phyloP scores from a whole-genome alignment of 1,140 invertebrate genomes.

The Apis laboriosa region DNA sequence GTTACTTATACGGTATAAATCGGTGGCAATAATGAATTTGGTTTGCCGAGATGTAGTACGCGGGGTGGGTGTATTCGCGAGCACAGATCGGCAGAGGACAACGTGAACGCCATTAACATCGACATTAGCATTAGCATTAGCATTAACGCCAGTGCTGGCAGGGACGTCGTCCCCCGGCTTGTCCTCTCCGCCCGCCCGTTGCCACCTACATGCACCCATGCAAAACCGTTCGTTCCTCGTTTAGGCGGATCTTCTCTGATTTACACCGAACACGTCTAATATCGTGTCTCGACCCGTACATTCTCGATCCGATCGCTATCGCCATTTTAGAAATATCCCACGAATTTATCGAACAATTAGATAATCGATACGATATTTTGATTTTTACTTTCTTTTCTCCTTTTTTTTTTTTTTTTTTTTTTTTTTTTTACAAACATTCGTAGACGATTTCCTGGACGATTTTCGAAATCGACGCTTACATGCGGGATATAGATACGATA shows the following conservation, averaged over 20 bases:
- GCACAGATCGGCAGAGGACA: conserved; percentile 55
- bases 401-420: too few species aligned
- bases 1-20: conserved; percentile 69
- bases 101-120: conserved; percentile 69
- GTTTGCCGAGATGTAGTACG: conserved; percentile 34
- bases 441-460: too few species aligned
- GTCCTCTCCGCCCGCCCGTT: conserved; percentile 30
- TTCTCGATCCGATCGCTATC: neutral
- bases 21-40: conserved; percentile 70
- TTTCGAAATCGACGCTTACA: too few species aligned
- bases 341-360: too few species aligned
- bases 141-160: conserved; percentile 67
- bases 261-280: conserved; percentile 30
- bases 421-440: too few species aligned
- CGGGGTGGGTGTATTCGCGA: conserved; percentile 57
- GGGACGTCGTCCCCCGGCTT: conserved; percentile 57
- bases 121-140: conserved; percentile 74
- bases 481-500: too few species aligned
- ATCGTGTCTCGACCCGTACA: neutral
- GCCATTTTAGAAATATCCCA: neutral
- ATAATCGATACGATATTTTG: too few species aligned
- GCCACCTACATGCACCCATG: conserved; percentile 43
- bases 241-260: conserved; percentile 22
- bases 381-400: too few species aligned
- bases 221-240: conserved; percentile 39